These are phyloP conservation scores for Alectoris magna DNA, from an alignment of 2,797 vertebrate species.

Conservation along the genomic window DNA sequence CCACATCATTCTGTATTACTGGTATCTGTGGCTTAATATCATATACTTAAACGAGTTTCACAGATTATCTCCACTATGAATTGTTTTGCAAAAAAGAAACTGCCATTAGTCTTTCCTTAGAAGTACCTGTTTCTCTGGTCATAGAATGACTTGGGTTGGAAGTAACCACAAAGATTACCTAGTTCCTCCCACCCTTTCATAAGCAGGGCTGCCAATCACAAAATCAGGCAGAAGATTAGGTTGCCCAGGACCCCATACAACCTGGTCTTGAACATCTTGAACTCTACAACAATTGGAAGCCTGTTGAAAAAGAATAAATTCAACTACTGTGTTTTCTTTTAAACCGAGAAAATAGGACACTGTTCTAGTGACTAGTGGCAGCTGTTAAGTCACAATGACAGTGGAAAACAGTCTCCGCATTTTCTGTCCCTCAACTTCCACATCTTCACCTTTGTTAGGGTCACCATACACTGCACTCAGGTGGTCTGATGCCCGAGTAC, in stretches of 20 bases:
- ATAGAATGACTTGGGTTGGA: too few species aligned
- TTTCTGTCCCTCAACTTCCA: background rate
- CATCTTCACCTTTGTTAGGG: background rate
- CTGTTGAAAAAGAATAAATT: background rate
- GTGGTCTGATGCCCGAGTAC: background rate
- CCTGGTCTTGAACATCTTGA: too few species aligned
- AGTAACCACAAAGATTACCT: too few species aligned
- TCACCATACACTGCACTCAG: background rate
- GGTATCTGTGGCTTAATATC: background rate
- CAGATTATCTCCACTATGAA: background rate
- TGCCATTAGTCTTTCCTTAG: background rate
- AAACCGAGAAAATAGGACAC: background rate
- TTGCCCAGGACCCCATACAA: too few species aligned
- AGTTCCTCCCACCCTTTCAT: too few species aligned
- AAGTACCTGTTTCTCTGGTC: background rate
- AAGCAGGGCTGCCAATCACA: too few species aligned
- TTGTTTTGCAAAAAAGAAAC: background rate
- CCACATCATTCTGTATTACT: background rate
- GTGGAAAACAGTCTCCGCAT: background rate
- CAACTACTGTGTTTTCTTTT: background rate
- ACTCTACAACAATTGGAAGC: rapidly evolving
- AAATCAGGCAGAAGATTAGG: too few species aligned
- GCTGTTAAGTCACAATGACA: background rate
- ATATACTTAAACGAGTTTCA: background rate
- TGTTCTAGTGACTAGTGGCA: background rate